Conservation (phyloP, 1,140 invertebrate species). For the Zaprionus capensis region DNA sequence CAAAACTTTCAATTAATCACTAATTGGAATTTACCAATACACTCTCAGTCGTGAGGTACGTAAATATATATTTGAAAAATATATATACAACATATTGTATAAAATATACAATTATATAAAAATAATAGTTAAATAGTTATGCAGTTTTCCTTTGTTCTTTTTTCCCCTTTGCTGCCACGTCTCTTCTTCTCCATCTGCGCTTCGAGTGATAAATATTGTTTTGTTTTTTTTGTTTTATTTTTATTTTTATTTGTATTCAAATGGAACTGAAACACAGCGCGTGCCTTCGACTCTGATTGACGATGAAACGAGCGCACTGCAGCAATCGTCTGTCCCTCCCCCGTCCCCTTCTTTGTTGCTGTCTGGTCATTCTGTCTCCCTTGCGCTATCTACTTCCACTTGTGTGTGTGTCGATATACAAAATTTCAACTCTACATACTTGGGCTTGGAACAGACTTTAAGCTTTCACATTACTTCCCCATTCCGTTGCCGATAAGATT, state of each 20-base stretch:
- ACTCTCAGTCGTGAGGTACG: not conserved
- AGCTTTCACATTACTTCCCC: not conserved
- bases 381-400: conserved; percentile 19
- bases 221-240: not conserved
- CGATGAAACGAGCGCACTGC: conserved; percentile 34
- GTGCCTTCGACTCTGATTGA: conserved; percentile 47
- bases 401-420: conserved; percentile 1
- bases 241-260: conserved; percentile 43
- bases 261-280: conserved; percentile 29
- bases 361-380: not conserved
- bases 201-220: conserved; percentile 50
- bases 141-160: not conserved
- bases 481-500: not conserved
- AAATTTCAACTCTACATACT: not conserved
- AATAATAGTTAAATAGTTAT: not conserved
- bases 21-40: not conserved
- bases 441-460: not conserved
- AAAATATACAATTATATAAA: not conserved
- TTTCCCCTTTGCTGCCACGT: not conserved
- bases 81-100: not conserved
- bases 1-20: conserved; percentile 1
- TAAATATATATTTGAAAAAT: not conserved
- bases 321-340: not conserved
- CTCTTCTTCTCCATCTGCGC: conserved; percentile 14
- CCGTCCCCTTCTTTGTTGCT: not conserved